phyloP scores from a whole-genome alignment of 2,113 vertebrate genomes.

The Nycticebus coucang region DNA sequence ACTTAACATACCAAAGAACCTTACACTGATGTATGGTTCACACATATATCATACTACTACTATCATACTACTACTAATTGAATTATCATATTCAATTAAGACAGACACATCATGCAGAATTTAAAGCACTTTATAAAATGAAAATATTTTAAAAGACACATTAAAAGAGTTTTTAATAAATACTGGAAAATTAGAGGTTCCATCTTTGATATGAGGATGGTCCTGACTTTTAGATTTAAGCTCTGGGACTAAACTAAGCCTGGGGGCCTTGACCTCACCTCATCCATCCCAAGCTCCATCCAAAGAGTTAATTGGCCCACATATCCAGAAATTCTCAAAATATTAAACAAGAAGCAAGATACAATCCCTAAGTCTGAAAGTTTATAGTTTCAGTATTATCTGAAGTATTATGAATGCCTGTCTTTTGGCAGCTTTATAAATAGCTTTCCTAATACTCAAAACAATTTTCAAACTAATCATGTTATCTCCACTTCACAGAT shows the following conservation, averaged over 20 bases:
- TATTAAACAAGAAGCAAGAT: constrained; percentile 10
- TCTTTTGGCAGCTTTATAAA: neutral
- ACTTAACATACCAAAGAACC: neutral
- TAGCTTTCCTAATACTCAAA: neutral
- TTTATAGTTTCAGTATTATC: neutral
- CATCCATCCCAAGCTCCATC: neutral
- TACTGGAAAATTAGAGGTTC: neutral
- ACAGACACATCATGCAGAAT: neutral
- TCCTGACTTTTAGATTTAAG: neutral
- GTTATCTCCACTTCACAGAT: neutral
- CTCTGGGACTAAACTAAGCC: neutral
- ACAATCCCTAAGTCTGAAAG: neutral
- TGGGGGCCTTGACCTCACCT: neutral
- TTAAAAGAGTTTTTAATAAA: neutral
- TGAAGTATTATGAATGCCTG: neutral
- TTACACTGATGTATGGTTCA: neutral
- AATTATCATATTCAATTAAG: too few species aligned
- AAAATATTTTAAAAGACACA: constrained; percentile 15
- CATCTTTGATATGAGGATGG: neutral
- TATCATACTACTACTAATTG: too few species aligned
- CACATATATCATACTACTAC: neutral
- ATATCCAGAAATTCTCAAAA: neutral
- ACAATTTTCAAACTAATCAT: neutral
- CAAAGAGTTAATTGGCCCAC: neutral
- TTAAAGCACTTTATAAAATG: neutral